phyloP scores from a whole-genome alignment of 2,113 vertebrate genomes.

The Garra rufa region DNA sequence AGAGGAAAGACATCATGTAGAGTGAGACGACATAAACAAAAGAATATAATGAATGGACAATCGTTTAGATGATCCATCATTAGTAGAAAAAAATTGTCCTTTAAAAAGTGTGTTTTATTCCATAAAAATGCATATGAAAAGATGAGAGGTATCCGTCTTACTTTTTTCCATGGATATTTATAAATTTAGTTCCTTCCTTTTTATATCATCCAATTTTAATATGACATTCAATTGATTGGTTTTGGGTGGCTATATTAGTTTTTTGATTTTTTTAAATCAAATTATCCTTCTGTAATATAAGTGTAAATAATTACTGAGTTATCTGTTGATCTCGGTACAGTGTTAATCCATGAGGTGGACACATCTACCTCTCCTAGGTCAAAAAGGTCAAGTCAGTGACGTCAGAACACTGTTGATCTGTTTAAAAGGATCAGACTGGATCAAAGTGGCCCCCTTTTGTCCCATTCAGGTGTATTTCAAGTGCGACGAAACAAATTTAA shows the following conservation, averaged over 20 bases:
- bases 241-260: not conserved
- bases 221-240: not conserved
- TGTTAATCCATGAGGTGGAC: not conserved
- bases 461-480: conserved; percentile 13
- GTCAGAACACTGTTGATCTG: conserved; percentile 29
- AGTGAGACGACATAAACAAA: not conserved
- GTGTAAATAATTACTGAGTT: not conserved
- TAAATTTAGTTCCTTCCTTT: not conserved
- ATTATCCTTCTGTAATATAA: not conserved
- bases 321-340: not conserved
- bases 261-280: not conserved
- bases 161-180: not conserved
- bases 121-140: not conserved
- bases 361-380: not conserved
- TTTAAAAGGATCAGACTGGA: conserved; percentile 44
- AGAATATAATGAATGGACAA: not conserved
- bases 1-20: not conserved
- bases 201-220: not conserved
- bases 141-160: not conserved
- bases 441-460: not conserved
- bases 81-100: not conserved
- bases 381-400: conserved; percentile 21
- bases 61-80: not conserved
- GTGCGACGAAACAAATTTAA: conserved; percentile 14
- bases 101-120: too few species aligned